Percentiles rank a stretch among this genome's conserved stretches.
Evolutionary conservation across 37 sponge, comb jelly and placozoan species (phyloP).

Genomic region (Ianthella basta): DNA sequence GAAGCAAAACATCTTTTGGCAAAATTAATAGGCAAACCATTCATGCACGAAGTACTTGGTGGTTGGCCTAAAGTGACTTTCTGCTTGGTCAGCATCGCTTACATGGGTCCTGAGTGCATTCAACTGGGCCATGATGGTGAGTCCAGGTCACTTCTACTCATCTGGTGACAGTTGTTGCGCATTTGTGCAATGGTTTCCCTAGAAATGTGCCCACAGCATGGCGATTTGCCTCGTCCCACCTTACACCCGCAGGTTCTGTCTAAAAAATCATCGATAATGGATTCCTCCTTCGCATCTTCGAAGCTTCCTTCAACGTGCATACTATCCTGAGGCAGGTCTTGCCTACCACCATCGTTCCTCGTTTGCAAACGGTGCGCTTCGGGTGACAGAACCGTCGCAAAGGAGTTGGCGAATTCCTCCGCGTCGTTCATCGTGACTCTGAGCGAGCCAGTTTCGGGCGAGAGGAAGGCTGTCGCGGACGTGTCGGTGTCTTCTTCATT

Average conservation of each 20-base stretch:
- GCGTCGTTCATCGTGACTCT: no score
- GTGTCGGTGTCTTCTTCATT: no score
- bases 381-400: no score
- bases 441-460: no score
- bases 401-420: no score
- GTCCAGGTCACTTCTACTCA: background rate
- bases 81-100: background rate
- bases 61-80: background rate
- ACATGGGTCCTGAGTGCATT: constrained; percentile 19
- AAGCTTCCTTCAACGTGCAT: background rate
- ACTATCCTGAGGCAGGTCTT: no score
- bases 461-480: no score
- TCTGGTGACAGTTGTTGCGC: constrained; percentile 17
- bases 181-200: background rate
- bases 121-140: background rate
- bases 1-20: constrained; percentile 3
- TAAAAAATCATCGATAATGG: constrained; percentile 5
- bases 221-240: background rate
- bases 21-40: no score
- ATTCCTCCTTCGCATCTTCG: background rate
- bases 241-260: constrained; percentile 8
- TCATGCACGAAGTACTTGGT: constrained; percentile 17
- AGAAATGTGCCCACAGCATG: background rate
- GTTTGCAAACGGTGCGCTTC: no score
- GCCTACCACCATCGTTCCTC: no score